phyloP scores from a whole-genome alignment of 2,888 invertebrate species.

The Emmelina monodactyla region DNA sequence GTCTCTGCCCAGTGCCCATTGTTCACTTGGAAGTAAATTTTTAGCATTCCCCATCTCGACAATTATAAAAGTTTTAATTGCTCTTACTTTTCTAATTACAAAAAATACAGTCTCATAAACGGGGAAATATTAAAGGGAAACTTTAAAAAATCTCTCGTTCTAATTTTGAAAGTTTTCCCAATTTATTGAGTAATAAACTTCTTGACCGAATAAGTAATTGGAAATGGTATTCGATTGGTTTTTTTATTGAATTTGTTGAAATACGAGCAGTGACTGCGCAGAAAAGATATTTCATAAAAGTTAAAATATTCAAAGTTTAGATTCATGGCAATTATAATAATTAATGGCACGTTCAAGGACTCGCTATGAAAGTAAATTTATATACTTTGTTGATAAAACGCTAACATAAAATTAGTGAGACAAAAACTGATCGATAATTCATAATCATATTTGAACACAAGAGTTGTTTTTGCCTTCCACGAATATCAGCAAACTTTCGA shows the following conservation, averaged over 20 bases:
- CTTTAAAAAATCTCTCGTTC: constrained; percentile 20
- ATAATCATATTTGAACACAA: no score
- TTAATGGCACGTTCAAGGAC: no score
- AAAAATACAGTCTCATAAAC: constrained; percentile 55
- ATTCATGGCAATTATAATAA: no score
- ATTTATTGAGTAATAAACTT: constrained; percentile 25
- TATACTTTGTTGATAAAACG: no score
- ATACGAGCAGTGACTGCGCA: background rate
- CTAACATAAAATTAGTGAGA: no score
- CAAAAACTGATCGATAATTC: no score
- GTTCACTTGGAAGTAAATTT: constrained; percentile 55
- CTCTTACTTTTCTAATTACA: constrained; percentile 61
- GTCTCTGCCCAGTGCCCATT: constrained; percentile 49
- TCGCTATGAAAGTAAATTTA: no score
- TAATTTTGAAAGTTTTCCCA: constrained; percentile 23
- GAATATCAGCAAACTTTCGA: no score
- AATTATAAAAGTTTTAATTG: constrained; percentile 66
- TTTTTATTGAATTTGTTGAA: constrained; percentile 2
- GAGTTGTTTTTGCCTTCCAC: no score
- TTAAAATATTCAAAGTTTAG: no score
- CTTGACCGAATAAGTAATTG: constrained; percentile 18
- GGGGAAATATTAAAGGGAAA: constrained; percentile 31
- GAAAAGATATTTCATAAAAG: background rate
- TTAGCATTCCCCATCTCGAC: constrained; percentile 50
- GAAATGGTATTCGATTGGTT: constrained; percentile 8